A percentile compares a stretch with the other conserved stretches of the same genome.
phyloP scores from a whole-genome alignment of 2,113 vertebrate species.

The Antennarius striatus region DNA sequence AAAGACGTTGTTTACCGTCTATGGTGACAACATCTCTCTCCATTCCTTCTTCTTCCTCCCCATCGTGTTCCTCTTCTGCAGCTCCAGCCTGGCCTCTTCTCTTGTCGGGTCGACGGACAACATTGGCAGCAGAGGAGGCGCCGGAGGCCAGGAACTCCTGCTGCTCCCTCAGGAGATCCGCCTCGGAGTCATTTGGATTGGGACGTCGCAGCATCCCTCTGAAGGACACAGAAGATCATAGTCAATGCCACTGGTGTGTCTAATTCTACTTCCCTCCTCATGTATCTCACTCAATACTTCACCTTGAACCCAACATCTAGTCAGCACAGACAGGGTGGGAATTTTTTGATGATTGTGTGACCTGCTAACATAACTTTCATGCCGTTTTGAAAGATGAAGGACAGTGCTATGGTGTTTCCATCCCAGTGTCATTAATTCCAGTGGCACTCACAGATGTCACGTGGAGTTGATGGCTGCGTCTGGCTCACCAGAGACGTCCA shows the following conservation, averaged over 20 bases:
- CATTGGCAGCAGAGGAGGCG: slow-evolving; percentile 79
- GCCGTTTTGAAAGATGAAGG: no score
- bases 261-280: not conserved
- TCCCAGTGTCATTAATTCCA: no score
- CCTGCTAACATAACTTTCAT: not conserved
- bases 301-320: not conserved
- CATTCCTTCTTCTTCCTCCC: slow-evolving; percentile 12
- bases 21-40: slow-evolving; percentile 88
- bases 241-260: not conserved
- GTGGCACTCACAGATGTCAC: no score
- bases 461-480: no score
- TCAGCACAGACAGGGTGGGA: not conserved
- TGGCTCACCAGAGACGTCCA: no score
- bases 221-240: not conserved
- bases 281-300: not conserved
- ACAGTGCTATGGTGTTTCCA: no score
- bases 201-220: slow-evolving; percentile 88
- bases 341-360: no score
- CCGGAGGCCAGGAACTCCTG: slow-evolving; percentile 85
- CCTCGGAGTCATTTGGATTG: slow-evolving; percentile 90
- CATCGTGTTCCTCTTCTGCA: slow-evolving; percentile 16
- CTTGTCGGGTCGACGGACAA: slow-evolving; percentile 88
- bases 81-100: slow-evolving; percentile 74
- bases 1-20: slow-evolving; percentile 73
- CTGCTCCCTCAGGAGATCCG: slow-evolving; percentile 90